Percentiles rank a stretch among this genome's conserved stretches.
phyloP scores from a whole-genome alignment of 2,113 vertebrate species.

The Cygnus buccinator region DNA sequence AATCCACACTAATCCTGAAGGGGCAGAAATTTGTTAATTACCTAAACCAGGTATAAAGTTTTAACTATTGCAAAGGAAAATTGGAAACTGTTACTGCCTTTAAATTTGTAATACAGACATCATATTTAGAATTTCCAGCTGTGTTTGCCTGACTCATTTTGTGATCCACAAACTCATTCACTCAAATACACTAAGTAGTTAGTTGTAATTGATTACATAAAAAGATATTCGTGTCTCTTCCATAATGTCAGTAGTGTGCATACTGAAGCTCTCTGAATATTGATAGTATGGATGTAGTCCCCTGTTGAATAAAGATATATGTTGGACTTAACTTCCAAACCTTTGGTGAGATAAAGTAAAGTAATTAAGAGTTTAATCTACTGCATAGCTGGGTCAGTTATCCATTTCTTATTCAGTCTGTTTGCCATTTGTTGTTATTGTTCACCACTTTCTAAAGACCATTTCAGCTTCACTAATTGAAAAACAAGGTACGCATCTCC shows the following conservation, averaged over 20 bases:
- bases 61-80: not conserved
- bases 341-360: not conserved
- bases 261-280: not conserved
- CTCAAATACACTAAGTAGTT: not conserved
- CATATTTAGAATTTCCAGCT: not conserved
- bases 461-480: not conserved
- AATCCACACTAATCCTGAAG: not conserved
- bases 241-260: not conserved
- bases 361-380: not conserved
- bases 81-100: not conserved
- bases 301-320: not conserved
- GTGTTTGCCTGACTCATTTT: not conserved
- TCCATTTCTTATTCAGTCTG: not conserved
- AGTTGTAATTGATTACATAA: not conserved
- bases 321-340: not conserved
- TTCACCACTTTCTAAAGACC: not conserved
- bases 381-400: not conserved
- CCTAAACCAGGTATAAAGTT: not conserved
- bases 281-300: accelerated
- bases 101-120: not conserved
- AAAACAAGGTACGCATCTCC: constrained; percentile 15
- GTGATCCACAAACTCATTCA: not conserved
- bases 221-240: not conserved
- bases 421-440: not conserved
- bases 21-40: not conserved